These are phyloP conservation scores for Cryptoprocta ferox DNA, from an alignment of 2,797 vertebrate genomes.

Conservation along the genomic window DNA sequence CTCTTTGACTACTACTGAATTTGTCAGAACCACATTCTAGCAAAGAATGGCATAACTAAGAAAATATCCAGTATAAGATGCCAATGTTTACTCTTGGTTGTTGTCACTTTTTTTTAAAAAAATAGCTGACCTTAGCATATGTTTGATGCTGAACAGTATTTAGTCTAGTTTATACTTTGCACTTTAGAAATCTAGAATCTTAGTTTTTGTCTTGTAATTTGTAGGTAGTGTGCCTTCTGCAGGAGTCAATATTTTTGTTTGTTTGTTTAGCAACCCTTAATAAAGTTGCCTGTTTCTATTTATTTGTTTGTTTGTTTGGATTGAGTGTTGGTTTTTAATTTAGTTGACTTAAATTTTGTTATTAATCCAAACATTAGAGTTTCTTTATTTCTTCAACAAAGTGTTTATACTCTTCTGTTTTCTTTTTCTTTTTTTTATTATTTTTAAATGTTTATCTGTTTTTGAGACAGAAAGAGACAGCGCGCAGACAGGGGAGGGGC, in stretches of 20 bases:
- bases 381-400: neutral
- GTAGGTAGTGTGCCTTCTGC: neutral
- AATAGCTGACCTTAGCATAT: neutral
- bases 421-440: too few species aligned
- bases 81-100: neutral
- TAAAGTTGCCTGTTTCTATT: neutral
- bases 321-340: neutral
- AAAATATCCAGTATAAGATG: neutral
- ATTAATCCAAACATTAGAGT: neutral
- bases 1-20: neutral
- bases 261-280: neutral
- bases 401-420: neutral
- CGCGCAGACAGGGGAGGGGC: too few species aligned
- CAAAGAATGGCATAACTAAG: neutral
- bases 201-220: slow-evolving; percentile 12
- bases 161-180: neutral
- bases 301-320: neutral
- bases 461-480: too few species aligned
- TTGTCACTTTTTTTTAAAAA: neutral
- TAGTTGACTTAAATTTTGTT: neutral
- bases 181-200: neutral
- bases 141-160: neutral
- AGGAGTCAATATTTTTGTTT: neutral
- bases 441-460: too few species aligned
- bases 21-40: neutral